Percentiles rank a stretch among this genome's conserved stretches.
Evolutionary conservation across 2,888 invertebrate genomes (phyloP).

Genomic region (Coenonympha arcania): DNA sequence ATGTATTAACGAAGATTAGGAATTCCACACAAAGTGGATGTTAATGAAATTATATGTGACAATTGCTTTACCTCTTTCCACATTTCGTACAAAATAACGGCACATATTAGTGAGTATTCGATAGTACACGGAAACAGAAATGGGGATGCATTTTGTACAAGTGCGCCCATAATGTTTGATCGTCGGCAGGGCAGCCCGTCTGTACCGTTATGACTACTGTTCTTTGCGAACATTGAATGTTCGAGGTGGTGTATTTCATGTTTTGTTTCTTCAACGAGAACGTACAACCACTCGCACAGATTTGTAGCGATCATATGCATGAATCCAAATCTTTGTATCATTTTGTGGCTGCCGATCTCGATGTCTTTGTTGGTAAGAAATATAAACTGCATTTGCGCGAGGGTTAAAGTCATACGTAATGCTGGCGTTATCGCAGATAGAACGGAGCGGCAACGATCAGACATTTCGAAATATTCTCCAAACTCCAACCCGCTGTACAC

Average conservation of each 20-base stretch:
- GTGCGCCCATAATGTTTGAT: constrained; percentile 80
- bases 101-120: constrained; percentile 92
- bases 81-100: constrained; percentile 91
- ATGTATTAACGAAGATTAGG: background rate
- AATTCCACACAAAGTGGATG: background rate
- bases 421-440: constrained; percentile 85
- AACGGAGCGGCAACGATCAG: constrained; percentile 77
- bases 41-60: background rate
- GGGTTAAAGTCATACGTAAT: constrained; percentile 85
- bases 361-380: constrained; percentile 88
- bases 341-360: constrained; percentile 77
- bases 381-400: constrained; percentile 94
- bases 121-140: constrained; percentile 92
- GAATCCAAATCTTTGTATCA: constrained; percentile 88
- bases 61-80: constrained; percentile 83
- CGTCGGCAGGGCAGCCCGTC: constrained; percentile 66
- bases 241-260: constrained; percentile 86
- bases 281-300: constrained; percentile 93
- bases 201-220: constrained; percentile 33
- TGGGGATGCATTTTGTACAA: constrained; percentile 80
- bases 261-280: constrained; percentile 89
- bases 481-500: constrained; percentile 81
- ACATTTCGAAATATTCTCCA: constrained; percentile 83
- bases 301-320: constrained; percentile 97
- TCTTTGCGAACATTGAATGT: constrained; percentile 48